Conservation (phyloP, 2,888 invertebrate genomes). For the Polydrusus cervinus region DNA sequence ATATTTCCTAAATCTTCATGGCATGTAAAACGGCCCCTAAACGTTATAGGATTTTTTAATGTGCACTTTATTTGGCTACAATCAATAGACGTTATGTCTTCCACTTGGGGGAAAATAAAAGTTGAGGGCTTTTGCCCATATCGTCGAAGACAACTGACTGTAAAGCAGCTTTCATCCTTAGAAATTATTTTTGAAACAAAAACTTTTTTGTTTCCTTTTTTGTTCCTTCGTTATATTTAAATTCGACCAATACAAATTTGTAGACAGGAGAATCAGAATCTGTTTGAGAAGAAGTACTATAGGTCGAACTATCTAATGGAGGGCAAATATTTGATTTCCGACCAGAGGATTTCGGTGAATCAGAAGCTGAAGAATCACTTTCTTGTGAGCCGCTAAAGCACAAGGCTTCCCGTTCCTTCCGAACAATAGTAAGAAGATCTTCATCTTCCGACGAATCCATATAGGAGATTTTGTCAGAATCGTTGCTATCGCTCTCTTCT, state of each 20-base stretch:
- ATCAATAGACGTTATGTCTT: conserved; percentile 4
- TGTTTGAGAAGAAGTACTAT: neutral
- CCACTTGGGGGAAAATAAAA: conserved; percentile 3
- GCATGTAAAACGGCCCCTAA: neutral
- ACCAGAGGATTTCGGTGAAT: too few relatives aligned
- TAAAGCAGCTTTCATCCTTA: conserved; percentile 3
- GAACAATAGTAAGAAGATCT: too few relatives aligned
- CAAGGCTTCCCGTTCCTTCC: too few relatives aligned
- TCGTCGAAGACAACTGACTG: conserved; percentile 6
- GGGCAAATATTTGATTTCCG: neutral
- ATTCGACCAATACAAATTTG: neutral
- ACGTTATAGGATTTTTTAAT: neutral
- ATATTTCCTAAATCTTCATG: neutral
- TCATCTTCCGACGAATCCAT: too few relatives aligned
- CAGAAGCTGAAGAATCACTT: too few relatives aligned
- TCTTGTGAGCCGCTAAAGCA: too few relatives aligned
- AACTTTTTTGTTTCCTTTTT: conserved; percentile 2
- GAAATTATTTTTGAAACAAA: conserved; percentile 8
- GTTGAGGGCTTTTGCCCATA: conserved; percentile 3
- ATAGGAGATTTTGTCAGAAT: too few relatives aligned
- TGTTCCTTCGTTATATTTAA: neutral
- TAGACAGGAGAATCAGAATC: neutral
- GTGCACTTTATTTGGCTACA: conserved; percentile 8
- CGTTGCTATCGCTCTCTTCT: neutral
- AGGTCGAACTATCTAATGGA: neutral